phyloP scores from a whole-genome alignment of 2,888 invertebrate genomes.

The Uropetala carovei region DNA sequence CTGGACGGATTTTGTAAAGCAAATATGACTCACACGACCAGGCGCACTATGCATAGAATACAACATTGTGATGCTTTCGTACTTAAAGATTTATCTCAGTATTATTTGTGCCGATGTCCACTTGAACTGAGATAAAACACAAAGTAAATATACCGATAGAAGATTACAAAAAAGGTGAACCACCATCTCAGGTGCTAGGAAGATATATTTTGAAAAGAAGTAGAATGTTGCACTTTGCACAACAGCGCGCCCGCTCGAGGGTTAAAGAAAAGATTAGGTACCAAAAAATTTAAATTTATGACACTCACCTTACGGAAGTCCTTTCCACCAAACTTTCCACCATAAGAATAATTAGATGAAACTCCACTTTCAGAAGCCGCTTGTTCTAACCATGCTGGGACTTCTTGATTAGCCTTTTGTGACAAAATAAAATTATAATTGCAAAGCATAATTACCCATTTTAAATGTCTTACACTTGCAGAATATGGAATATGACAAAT shows the following conservation, averaged over 20 bases:
- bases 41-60: background rate
- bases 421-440: slow-evolving; percentile 46
- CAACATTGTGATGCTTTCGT: background rate
- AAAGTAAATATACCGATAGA: no score
- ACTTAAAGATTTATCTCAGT: no score
- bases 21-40: background rate
- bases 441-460: background rate
- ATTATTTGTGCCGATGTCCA: no score
- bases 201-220: no score
- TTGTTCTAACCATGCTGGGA: slow-evolving; percentile 86
- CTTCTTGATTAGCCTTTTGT: slow-evolving; percentile 83
- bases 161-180: no score
- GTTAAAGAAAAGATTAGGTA: background rate
- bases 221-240: no score
- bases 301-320: slow-evolving; percentile 82
- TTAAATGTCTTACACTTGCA: background rate
- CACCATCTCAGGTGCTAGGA: no score
- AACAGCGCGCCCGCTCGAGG: no score
- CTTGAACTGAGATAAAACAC: no score
- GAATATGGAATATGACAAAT: background rate
- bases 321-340: slow-evolving; percentile 81
- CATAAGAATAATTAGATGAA: slow-evolving; percentile 73
- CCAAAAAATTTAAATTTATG: background rate
- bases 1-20: no score
- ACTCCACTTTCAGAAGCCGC: slow-evolving; percentile 76